Base-by-base conservation (phyloP, 2,888 invertebrate species). In the Drosophila mettleri region DNA sequence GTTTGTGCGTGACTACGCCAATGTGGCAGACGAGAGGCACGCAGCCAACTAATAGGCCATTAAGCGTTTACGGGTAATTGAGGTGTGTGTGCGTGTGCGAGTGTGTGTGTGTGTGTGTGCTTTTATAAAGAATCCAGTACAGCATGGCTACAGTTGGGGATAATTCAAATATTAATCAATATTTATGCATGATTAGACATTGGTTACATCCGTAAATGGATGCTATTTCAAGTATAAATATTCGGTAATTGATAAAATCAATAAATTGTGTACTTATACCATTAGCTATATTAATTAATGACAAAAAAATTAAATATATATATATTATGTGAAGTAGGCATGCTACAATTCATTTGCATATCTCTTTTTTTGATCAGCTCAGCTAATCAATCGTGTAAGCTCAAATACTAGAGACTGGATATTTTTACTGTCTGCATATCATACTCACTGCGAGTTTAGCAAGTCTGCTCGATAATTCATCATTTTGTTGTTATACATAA, bases 1-100 rank as follows among this genome's bases (percentile, higher is more conserved):
- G 24, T 55, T 41, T 63, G 63, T 73, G 73, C 73, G 73, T 73
- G 73, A 69, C 75, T 51, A 59, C 59, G 69, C 59, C 55, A 45
- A 48, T 34, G 46, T 38, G 53, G 45, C 38, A 41, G 52, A 20
- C 39, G 36, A 24, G 61, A 29, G 33, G 53, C 65, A 61, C n/a
- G 34, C 68, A 52, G 54, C 43, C 51, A 36, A 41, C 49, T 69
- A 73, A 75, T 73, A 60, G 55, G 36, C 63, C 48, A 75, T 69
- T 69, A 73, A 64, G 59, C 63, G 48, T 45, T 59, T 57, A 64
- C 52, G 75, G 51, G 39, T 70, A 69, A 73, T 43, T 69, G 59
- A 53, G 55, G 14, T 7, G 20, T 39, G 20, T 3, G 20, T 20
- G 14, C 36, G 38, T 22, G 38, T 38, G 12, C 1, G n/a, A n/a